Evolutionary conservation across 2,797 vertebrate genomes (phyloP), one percentile per base, ranked within the genome.

Genomic region (Argyrosomus regius): DNA sequence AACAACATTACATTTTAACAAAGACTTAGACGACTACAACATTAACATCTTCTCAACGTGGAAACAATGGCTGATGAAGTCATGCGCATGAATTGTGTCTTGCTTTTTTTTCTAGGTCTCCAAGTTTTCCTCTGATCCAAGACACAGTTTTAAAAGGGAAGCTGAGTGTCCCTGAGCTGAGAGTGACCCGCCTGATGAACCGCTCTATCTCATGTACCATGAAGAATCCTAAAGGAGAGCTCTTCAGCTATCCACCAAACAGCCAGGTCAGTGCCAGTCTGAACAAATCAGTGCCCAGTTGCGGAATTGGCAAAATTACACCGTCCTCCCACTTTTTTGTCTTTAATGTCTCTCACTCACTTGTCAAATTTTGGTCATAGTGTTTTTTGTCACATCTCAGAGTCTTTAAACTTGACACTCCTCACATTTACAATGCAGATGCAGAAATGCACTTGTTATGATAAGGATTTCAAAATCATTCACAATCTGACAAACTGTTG

Each of bases 41-140:
- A 43, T 50, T 13, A 66, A 11, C 20, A 62, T 43, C 24, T 81
- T 43, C n/a, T 81, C n/a, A 46, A 17, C 0, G 0, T 54, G 22
- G 50, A 9, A 49, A 39, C 52, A 57, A 65, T 26, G 17, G 1
- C 20, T 24, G 12, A 49, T 52, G 24, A 65, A 69, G 43, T 60
- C 9, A 63, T 41, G 43, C 1, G 1, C 20, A 24, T 63, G 3
- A 24, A 66, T 68, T 69, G 20, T 59, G 6, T 76, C 58, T 78
- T 78, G 6, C 18, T 80, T 75, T 78, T 87, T 45, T 78, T 78
- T 76, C 65, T 84, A 99, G 98, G 91, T 99, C 98, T 88, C 98
- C 98, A 87, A 99, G 98, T 94, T 99, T 98, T 74, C 98, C 98
- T 0, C 90, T 98, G 90, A 98, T 99, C 93, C 98, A 99, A 81